Evolutionary conservation across 2,113 vertebrate species (phyloP).

Genomic region (Osmerus mordax): DNA sequence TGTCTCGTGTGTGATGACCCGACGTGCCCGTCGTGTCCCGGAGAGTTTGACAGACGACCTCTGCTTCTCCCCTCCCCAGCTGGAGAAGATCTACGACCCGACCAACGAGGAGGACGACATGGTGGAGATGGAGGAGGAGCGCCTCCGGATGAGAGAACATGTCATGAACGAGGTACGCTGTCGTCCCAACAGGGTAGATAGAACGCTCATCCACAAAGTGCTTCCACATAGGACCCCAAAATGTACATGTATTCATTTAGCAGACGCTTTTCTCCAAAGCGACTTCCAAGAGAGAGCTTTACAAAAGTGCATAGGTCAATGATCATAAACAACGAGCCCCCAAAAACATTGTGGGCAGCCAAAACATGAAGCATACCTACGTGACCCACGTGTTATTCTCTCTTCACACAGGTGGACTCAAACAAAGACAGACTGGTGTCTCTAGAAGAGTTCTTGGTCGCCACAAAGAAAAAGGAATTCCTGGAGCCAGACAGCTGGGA

Average conservation of each 20-base stretch:
- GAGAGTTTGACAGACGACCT: conserved; percentile 8
- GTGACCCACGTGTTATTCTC: neutral
- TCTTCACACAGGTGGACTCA: conserved; percentile 78
- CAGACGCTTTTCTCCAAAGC: too few relatives aligned
- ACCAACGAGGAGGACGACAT: conserved; percentile 97
- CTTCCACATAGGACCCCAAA: too few relatives aligned
- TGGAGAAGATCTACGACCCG: conserved; percentile 95
- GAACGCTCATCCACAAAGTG: too few relatives aligned
- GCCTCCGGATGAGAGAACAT: conserved; percentile 95
- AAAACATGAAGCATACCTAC: too few relatives aligned
- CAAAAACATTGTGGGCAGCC: too few relatives aligned
- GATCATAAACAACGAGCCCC: too few relatives aligned
- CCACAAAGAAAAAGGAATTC: conserved; percentile 93
- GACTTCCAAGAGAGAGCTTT: too few relatives aligned
- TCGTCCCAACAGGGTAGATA: neutral
- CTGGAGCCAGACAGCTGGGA: conserved; percentile 98
- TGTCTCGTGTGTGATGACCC: neutral
- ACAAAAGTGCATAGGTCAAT: too few relatives aligned
- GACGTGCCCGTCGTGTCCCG: neutral
- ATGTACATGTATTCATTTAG: too few relatives aligned
- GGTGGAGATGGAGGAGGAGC: conserved; percentile 98
- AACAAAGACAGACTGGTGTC: conserved; percentile 92
- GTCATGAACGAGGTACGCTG: conserved; percentile 92
- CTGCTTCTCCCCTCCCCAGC: conserved; percentile 62
- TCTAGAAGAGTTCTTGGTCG: conserved; percentile 87